Base-by-base conservation (phyloP, 1,140 invertebrate genomes). In the Trigoniulus corallinus region DNA sequence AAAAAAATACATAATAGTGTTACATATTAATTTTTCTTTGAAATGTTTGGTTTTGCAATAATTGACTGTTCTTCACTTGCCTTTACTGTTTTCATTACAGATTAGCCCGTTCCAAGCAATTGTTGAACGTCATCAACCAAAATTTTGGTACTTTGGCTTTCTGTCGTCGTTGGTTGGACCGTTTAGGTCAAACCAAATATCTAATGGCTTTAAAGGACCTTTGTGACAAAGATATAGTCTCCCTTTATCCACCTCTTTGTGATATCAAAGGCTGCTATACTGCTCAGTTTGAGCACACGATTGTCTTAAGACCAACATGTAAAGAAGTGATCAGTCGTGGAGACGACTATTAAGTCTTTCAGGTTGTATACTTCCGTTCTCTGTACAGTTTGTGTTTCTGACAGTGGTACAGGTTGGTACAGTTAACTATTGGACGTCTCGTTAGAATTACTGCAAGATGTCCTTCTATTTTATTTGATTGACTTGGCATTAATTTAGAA, bases 271-370 rank as follows among this genome's bases (percentile, higher is more conserved):
- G 95, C 51, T 94, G 84, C 65, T 99, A 98, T 68, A 99, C 95
- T 0, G 96, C 96, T 44, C 96, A 99, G 68, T 99, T 88, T 66
- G 96, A 99, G 67, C 96, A 99, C 68, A 99, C 96, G 1, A 88
- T 99, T 60, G 78, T 99, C 43, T 72, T 99, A 43, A 75, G 95
- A 60, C 95, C 96, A 13, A 97, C 94, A 0, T 98, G 93, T 72
- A 99, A 99, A 70, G 96, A 99, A 72, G 80, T 98, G 3, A 81
- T 98, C 22, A 95, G 88, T 13, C 78, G 93, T 52, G 95, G 95
- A 47, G 83, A 88, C 51, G 95, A 99, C 67, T 98, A 97, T 67
- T 98, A 71, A 76, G 7, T n/a, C n/a, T n/a, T n/a, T n/a, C n/a
- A n/a, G n/a, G n/a, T n/a, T n/a, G n/a, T n/a, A n/a, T n/a, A n/a